These are phyloP conservation scores for Lordiphosa andalusiaca DNA, from an alignment of 2,888 invertebrate genomes.

Conservation along the genomic window DNA sequence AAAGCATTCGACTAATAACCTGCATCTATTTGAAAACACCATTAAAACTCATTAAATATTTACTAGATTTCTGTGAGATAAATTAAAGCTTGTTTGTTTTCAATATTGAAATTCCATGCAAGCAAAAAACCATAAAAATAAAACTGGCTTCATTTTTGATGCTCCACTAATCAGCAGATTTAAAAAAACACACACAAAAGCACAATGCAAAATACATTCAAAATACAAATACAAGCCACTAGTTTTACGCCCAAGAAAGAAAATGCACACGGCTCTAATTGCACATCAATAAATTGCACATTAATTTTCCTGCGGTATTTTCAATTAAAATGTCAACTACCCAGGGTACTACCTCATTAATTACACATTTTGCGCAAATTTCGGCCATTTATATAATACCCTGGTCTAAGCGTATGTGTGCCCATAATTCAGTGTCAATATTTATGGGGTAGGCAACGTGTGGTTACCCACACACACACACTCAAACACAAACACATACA, in stretches of 20 bases:
- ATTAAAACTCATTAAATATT: slow-evolving; percentile 22
- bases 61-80: slow-evolving; percentile 28
- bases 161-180: slow-evolving; percentile 14
- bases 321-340: slow-evolving; percentile 63
- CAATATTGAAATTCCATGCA: slow-evolving; percentile 17
- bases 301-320: slow-evolving; percentile 40
- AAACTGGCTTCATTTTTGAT: slow-evolving; percentile 14
- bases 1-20: background rate
- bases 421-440: slow-evolving; percentile 62
- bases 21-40: slow-evolving; percentile 9
- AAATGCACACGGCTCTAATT: slow-evolving; percentile 23
- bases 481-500: slow-evolving; percentile 2
- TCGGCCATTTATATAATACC: slow-evolving; percentile 38
- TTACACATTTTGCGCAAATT: slow-evolving; percentile 53
- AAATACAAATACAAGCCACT: background rate
- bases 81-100: slow-evolving; percentile 48
- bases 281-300: slow-evolving; percentile 44
- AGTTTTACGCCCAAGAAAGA: no score
- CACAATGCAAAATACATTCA: background rate
- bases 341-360: slow-evolving; percentile 52
- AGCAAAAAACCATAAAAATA: slow-evolving; percentile 8
- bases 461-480: slow-evolving; percentile 27
- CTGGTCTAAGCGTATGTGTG: background rate
- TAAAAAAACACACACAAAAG: slow-evolving; percentile 8
- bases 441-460: slow-evolving; percentile 40